phyloP scores from a whole-genome alignment of 2,888 invertebrate genomes.

The Drosophila testacea region DNA sequence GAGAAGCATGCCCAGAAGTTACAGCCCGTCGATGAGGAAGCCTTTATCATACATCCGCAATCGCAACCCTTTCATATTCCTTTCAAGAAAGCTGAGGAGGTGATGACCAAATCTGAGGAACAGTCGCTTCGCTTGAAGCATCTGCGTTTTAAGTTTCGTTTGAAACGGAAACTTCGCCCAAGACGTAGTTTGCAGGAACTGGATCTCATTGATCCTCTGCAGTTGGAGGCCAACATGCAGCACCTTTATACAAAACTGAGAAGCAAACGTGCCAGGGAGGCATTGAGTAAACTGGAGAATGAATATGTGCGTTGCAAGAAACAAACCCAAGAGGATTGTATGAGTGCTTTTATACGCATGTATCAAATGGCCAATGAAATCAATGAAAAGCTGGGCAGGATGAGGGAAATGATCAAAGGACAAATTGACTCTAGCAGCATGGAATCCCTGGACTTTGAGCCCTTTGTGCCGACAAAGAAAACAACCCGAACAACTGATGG shows the following conservation, averaged over 20 bases:
- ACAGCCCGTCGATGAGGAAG: conserved; percentile 49
- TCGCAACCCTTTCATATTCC: conserved; percentile 48
- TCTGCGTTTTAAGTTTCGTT: conserved; percentile 55
- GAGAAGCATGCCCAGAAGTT: conserved; percentile 43
- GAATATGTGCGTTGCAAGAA: conserved; percentile 81
- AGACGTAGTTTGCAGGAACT: conserved; percentile 35
- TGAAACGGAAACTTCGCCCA: conserved; percentile 38
- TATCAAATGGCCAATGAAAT: conserved; percentile 82
- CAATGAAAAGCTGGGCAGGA: conserved; percentile 80
- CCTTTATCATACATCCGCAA: conserved; percentile 43
- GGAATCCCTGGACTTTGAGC: conserved; percentile 42
- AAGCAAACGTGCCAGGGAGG: conserved; percentile 74
- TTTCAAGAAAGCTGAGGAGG: conserved; percentile 21
- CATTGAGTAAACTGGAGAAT: conserved; percentile 72
- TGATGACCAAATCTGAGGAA: conserved; percentile 21
- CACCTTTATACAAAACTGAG: conserved; percentile 74
- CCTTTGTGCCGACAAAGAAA: conserved; percentile 25
- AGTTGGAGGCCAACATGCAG: conserved; percentile 67
- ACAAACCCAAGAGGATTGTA: conserved; percentile 75
- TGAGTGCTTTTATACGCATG: conserved; percentile 80
- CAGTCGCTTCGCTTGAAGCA: conserved; percentile 53
- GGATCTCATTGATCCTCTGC: conserved; percentile 73
- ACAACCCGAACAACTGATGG: conserved; percentile 10
- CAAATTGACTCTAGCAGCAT: conserved; percentile 57
- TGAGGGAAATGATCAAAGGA: conserved; percentile 80